Conservation (phyloP, 2,797 vertebrate genomes). For the Vespertilio murinus region DNA sequence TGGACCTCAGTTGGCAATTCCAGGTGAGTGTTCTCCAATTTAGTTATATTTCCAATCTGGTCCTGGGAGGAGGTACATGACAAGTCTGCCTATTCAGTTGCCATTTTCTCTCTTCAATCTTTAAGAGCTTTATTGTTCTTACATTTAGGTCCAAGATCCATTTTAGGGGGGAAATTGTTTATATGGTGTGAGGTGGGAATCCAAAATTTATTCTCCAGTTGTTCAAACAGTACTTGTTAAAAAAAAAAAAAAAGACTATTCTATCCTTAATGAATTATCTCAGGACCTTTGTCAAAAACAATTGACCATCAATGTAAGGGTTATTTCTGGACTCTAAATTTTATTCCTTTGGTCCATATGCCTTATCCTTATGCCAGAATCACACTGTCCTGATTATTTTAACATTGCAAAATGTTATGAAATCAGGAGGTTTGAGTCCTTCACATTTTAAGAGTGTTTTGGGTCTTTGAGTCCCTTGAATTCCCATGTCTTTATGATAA, state of each 20-base stretch:
- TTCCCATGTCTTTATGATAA: not conserved
- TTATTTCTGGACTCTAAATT: not conserved
- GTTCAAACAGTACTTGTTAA: not conserved
- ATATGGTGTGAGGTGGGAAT: not conserved
- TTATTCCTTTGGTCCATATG: not conserved
- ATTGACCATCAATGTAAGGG: not conserved
- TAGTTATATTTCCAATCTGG: too few species aligned
- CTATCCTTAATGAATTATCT: not conserved
- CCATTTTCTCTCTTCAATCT: not conserved
- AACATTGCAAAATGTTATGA: not conserved
- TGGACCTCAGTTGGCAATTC: too few species aligned
- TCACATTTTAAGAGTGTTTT: not conserved
- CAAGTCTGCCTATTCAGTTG: too few species aligned
- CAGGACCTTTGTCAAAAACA: not conserved
- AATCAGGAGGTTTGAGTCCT: not conserved
- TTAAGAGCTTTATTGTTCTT: not conserved
- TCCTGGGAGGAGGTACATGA: too few species aligned
- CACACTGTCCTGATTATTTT: not conserved
- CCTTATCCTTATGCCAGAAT: not conserved
- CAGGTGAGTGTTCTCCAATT: too few species aligned
- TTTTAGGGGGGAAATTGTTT: not conserved
- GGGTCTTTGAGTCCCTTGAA: not conserved
- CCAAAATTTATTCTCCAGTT: not conserved
- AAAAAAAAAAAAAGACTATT: not conserved
- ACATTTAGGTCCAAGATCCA: not conserved